These are phyloP conservation scores for Epistrophella euchroma DNA, from an alignment of 2,888 invertebrate species.

Conservation along the genomic window DNA sequence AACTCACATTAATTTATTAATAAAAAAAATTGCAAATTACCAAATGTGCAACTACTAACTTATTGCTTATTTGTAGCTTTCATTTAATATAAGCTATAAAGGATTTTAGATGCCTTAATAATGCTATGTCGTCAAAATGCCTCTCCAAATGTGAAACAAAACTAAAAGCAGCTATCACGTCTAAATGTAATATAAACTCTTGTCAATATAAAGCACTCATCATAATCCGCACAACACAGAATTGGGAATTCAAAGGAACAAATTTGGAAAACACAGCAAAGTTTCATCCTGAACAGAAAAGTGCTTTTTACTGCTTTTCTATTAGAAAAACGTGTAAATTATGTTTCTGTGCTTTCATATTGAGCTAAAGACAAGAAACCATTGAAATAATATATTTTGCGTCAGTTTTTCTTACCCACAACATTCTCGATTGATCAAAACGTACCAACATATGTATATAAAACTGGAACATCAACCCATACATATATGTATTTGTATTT, in stretches of 20 bases:
- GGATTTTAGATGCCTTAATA: too few relatives aligned
- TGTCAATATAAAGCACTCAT: not conserved
- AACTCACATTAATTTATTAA: too few relatives aligned
- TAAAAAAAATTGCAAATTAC: too few relatives aligned
- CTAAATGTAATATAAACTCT: not conserved
- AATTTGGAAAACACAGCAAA: not conserved
- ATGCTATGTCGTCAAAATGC: too few relatives aligned
- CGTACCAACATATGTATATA: not conserved
- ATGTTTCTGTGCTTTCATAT: not conserved
- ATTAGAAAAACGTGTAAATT: slow-evolving; percentile 11
- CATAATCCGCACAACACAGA: not conserved
- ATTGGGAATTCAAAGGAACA: not conserved
- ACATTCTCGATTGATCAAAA: not conserved
- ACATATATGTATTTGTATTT: too few relatives aligned
- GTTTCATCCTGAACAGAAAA: not conserved
- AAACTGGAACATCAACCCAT: not conserved
- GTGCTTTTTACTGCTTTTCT: slow-evolving; percentile 3
- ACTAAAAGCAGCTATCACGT: too few relatives aligned
- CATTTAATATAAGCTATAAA: too few relatives aligned
- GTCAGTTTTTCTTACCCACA: not conserved
- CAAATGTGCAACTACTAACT: too few relatives aligned
- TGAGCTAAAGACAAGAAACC: not conserved
- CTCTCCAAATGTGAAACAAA: too few relatives aligned
- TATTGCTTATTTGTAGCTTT: too few relatives aligned
- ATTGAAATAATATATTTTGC: not conserved